These are phyloP conservation scores for Ecdyonurus torrentis DNA, from an alignment of 2,888 invertebrate species.

Conservation along the genomic window DNA sequence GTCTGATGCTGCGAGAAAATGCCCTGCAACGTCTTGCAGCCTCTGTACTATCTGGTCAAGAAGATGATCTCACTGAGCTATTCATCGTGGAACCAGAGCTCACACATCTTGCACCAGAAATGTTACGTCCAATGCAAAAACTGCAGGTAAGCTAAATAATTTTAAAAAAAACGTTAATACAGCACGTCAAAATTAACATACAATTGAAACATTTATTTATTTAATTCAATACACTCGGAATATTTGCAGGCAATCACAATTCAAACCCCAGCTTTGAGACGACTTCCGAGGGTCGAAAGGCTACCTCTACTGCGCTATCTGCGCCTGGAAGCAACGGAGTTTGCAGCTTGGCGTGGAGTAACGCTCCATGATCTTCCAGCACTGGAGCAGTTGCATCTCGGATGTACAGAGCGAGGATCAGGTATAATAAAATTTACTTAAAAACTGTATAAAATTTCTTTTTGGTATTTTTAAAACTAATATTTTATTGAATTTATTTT, in stretches of 20 bases:
- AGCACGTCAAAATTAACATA: background rate
- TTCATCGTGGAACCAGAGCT: slow-evolving; percentile 72
- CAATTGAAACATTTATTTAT: background rate
- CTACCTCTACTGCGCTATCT: background rate
- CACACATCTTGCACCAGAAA: background rate
- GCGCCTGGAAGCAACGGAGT: background rate
- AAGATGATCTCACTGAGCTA: slow-evolving; percentile 59
- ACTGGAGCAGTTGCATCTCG: slow-evolving; percentile 56
- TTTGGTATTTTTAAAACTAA: too few relatives aligned
- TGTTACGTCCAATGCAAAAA: background rate
- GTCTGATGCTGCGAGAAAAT: slow-evolving; percentile 71
- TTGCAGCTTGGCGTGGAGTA: background rate
- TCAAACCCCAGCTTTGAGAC: background rate
- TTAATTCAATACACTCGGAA: background rate
- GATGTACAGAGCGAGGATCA: slow-evolving; percentile 28
- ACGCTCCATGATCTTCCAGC: slow-evolving; percentile 38
- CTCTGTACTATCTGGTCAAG: slow-evolving; percentile 64
- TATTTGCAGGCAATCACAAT: background rate
- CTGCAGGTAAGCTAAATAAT: background rate
- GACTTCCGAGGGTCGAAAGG: background rate
- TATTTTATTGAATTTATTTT: too few relatives aligned
- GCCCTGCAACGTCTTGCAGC: slow-evolving; percentile 63
- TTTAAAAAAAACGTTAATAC: background rate
- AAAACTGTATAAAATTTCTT: too few relatives aligned
- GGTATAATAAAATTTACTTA: too few relatives aligned